Percentiles rank a stretch among this genome's conserved stretches.
Conservation (phyloP, 2,797 vertebrate genomes). For the Thripadectes ignobilis region DNA sequence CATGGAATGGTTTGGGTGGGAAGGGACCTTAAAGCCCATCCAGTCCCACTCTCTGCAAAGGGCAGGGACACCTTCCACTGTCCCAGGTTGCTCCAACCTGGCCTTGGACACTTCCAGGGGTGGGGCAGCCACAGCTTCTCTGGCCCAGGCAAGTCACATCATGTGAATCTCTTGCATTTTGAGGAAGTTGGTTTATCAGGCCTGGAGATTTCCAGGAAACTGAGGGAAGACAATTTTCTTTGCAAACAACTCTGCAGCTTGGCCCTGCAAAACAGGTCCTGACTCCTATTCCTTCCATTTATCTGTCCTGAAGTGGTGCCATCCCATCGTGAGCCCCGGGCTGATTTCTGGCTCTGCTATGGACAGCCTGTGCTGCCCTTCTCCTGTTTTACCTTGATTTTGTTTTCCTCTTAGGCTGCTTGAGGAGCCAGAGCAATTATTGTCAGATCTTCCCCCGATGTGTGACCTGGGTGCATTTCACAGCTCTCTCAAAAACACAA, state of each 20-base stretch:
- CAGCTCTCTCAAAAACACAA: not conserved
- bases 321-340: not conserved
- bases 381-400: not conserved
- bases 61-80: not conserved
- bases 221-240: not conserved
- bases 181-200: accelerated
- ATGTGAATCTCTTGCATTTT: not conserved
- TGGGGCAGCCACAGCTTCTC: not conserved
- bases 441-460: not conserved
- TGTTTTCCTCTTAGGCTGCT: not conserved
- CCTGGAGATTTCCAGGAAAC: not conserved
- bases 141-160: not conserved
- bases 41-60: not conserved
- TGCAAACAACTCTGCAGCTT: not conserved
- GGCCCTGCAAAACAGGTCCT: not conserved
- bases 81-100: not conserved
- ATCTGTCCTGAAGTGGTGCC: not conserved
- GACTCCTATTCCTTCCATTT: not conserved
- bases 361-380: not conserved
- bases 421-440: not conserved
- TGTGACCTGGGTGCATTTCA: not conserved
- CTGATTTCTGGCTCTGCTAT: not conserved
- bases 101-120: not conserved
- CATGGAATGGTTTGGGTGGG: not conserved
- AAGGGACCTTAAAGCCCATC: not conserved